Conservation (phyloP, 2,113 vertebrate species). For the Chaetodon auriga region DNA sequence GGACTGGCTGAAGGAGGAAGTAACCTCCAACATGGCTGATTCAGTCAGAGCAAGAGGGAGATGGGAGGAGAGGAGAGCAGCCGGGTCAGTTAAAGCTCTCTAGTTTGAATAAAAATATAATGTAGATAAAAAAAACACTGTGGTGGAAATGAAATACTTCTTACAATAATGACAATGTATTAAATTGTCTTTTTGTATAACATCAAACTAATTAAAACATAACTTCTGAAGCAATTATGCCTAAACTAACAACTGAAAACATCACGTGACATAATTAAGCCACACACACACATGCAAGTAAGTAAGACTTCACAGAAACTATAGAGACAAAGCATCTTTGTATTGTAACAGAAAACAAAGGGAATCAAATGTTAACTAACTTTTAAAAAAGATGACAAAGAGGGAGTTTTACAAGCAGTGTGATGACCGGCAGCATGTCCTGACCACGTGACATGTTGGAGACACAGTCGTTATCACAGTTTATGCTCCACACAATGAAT, state of each 20-base stretch:
- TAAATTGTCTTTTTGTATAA: not conserved
- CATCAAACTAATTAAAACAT: not conserved
- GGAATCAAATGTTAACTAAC: slow-evolving; percentile 1
- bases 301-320: not conserved
- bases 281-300: not conserved
- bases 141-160: not conserved
- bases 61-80: slow-evolving; percentile 3
- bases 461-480: slow-evolving; percentile 4
- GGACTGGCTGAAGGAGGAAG: slow-evolving; percentile 83
- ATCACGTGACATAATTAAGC: no score
- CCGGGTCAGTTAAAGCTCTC: not conserved
- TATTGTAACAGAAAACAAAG: not conserved
- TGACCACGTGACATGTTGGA: not conserved
- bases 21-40: slow-evolving; percentile 88
- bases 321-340: slow-evolving; percentile 23
- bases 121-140: not conserved
- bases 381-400: not conserved
- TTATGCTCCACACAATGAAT: not conserved
- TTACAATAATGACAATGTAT: not conserved
- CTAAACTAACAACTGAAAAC: not conserved
- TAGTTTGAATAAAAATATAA: not conserved
- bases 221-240: not conserved
- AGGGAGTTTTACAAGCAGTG: not conserved
- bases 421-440: not conserved
- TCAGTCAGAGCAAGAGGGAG: slow-evolving; percentile 21